phyloP scores from a whole-genome alignment of 1,140 invertebrate genomes.

The Formica selysi region DNA sequence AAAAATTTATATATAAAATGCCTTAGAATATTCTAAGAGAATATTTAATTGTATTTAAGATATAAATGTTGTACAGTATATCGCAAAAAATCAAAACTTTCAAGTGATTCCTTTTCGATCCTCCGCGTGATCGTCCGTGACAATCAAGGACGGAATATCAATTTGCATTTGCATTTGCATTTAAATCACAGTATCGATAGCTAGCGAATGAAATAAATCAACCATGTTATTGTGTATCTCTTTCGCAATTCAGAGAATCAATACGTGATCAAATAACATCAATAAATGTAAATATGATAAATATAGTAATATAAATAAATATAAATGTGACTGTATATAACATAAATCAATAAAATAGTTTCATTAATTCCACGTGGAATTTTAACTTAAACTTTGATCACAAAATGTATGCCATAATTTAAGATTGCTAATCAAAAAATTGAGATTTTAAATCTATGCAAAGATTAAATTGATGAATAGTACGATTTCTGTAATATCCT shows the following conservation, averaged over 20 bases:
- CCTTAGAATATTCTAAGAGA: slow-evolving; percentile 8
- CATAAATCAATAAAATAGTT: background rate
- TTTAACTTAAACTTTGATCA: background rate
- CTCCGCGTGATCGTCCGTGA: slow-evolving; percentile 20
- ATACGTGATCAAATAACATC: background rate
- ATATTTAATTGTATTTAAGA: slow-evolving; percentile 27
- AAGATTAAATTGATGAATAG: background rate
- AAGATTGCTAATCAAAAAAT: slow-evolving; percentile 16
- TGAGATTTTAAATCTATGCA: background rate
- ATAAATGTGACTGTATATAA: background rate
- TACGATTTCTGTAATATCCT: background rate
- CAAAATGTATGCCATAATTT: background rate
- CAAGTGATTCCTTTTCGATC: slow-evolving; percentile 59
- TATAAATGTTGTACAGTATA: slow-evolving; percentile 52
- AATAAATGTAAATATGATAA: background rate
- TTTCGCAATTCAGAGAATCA: slow-evolving; percentile 11
- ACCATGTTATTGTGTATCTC: background rate
- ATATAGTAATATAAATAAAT: background rate
- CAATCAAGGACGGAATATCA: slow-evolving; percentile 45
- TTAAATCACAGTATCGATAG: slow-evolving; percentile 3
- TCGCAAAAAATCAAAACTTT: slow-evolving; percentile 49
- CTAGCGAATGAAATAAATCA: slow-evolving; percentile 21
- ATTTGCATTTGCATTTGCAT: slow-evolving; percentile 63
- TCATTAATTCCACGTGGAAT: background rate
- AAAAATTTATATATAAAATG: background rate